A percentile compares a stretch with the other conserved stretches of the same genome.
Evolutionary conservation across 2,113 vertebrate genomes (phyloP).

Genomic region (Odocoileus hemionus): DNA sequence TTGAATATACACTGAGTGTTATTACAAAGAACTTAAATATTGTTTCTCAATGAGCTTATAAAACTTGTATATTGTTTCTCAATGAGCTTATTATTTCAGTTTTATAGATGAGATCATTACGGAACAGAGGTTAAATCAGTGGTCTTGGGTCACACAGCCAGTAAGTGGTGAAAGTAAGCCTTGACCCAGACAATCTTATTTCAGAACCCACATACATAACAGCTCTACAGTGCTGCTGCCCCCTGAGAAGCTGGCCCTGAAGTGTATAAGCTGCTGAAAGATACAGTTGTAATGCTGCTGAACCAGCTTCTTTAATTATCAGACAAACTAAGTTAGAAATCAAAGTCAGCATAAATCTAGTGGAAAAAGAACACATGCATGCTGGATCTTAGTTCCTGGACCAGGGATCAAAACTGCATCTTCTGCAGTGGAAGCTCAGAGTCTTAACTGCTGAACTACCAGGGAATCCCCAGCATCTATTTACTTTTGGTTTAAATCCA

Average conservation of each 20-base stretch:
- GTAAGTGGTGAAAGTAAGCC: not conserved
- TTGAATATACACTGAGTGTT: not conserved
- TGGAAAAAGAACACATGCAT: not conserved
- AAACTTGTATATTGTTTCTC: not conserved
- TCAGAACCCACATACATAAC: not conserved
- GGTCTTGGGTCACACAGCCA: not conserved
- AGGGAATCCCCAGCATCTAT: not conserved
- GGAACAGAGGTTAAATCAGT: not conserved
- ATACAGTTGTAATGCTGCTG: not conserved
- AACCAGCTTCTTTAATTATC: not conserved
- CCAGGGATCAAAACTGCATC: not conserved
- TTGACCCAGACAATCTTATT: not conserved
- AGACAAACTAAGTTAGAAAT: constrained; percentile 6
- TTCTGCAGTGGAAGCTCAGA: not conserved
- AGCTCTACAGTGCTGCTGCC: not conserved
- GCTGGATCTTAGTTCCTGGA: not conserved
- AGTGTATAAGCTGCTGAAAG: not conserved
- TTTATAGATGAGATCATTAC: not conserved
- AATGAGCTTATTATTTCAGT: not conserved
- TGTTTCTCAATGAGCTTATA: not conserved
- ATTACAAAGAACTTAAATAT: not conserved
- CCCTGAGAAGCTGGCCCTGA: not conserved
- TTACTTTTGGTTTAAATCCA: not conserved
- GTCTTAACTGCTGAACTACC: not conserved
- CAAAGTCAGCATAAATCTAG: not conserved